Base-by-base conservation (phyloP, 1,140 invertebrate species). In the Zaprionus lachaisei region DNA sequence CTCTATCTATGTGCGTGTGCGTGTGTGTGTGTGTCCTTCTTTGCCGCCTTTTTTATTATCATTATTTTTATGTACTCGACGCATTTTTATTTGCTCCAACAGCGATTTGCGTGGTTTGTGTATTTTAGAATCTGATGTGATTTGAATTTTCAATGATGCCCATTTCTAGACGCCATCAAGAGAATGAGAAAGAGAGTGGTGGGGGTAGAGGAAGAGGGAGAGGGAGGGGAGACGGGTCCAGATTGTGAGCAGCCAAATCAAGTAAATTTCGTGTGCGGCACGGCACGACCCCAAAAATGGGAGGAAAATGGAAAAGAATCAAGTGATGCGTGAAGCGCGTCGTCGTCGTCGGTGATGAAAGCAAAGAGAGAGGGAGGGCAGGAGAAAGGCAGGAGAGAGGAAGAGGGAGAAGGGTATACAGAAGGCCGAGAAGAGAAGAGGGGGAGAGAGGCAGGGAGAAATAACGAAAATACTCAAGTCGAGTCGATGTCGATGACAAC, bases 61-160 rank as follows among this genome's bases (percentile, higher is more conserved):
- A 75, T 87, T 89, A 89, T 89, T 83, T 87, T 89, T 83, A 89
- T 87, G 83, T 83, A 89, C 78, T 89, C 65, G 41, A 47, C 41
- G 74, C 74, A 83, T 83, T 79, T 83, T 87, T 89, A 81, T 89
- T 71, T 77, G 57, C 12, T 57, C 72, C 69, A 54, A 66, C 77
- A 75, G 58, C 83, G 80, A 86, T 87, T 87, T 85, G 69, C 72
- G 83, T 81, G 83, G 83, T 83, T 86, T 89, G 85, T 89, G 85
- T 84, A 87, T 90, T 89, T 89, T 89, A 90, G 79, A 90, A 80
- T 90, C 81, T 84, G 85, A 68, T 89, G 85, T 89, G 85, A 89
- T 90, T 89, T 89, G 85, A 89, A 89, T 89, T 84, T 68, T 72
- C 79, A 89, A 90, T 89, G 85, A 70, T 79, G 77, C 58, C 70